These are phyloP conservation scores for Rhinoderma darwinii DNA, from an alignment of 2,113 vertebrate genomes.

Conservation along the genomic window DNA sequence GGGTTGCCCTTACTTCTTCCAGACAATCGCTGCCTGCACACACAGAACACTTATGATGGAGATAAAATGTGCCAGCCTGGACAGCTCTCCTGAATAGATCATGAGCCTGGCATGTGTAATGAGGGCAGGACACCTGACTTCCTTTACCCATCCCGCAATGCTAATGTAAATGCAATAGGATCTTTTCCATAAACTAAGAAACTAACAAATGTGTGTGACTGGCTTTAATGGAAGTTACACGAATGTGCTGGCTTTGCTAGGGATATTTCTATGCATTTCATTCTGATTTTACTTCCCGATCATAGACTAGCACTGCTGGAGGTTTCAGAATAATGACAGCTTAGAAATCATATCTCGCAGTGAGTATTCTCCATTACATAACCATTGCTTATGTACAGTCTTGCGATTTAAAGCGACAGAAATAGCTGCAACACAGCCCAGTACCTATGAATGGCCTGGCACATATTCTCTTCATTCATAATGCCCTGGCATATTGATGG, in stretches of 20 bases:
- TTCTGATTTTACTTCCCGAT: not conserved
- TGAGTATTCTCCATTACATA: not conserved
- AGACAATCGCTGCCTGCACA: not conserved
- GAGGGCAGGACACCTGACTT: conserved; percentile 21
- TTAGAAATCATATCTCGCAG: not conserved
- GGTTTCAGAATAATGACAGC: not conserved
- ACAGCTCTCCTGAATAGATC: not conserved
- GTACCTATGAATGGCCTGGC: not conserved
- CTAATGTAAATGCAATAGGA: not conserved
- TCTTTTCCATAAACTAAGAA: not conserved
- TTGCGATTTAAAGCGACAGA: not conserved
- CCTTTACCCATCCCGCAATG: conserved; percentile 13
- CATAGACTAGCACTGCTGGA: too few relatives aligned
- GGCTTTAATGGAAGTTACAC: not conserved
- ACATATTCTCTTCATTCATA: not conserved
- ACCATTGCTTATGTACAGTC: not conserved
- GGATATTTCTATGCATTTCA: not conserved
- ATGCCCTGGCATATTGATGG: not conserved
- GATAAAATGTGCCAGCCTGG: not conserved
- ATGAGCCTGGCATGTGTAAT: not conserved
- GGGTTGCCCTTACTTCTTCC: too few relatives aligned
- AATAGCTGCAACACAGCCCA: not conserved
- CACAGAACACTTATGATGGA: not conserved
- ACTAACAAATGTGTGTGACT: not conserved
- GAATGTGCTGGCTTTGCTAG: not conserved